Evolutionary conservation across 1,140 invertebrate genomes (phyloP), one percentile per base, ranked within the genome.

Genomic region (Drosophila pseudoananassae): DNA sequence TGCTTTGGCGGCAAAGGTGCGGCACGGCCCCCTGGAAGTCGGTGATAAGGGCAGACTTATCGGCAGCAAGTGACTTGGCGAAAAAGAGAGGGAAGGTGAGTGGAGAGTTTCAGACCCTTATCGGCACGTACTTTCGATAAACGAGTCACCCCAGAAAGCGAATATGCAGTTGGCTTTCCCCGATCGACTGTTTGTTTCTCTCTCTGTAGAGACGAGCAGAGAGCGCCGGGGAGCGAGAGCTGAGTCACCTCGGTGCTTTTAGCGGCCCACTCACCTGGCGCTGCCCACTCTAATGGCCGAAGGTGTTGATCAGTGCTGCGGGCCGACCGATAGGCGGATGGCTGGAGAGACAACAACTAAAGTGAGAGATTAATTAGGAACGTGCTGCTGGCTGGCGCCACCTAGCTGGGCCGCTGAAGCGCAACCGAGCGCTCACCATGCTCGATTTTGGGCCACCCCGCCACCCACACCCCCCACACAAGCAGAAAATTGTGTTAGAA

Each of bases 41-140:
- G 17, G 66, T 81, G 78, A 85, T 87, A 85, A 81, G 82, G 49
- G 47, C 54, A 78, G 57, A 85, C 78, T 60, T 69, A 64, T 29
- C 33, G 63, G 63, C 69, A 68, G 20, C 47, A 31, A 65, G 17
- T 56, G 33, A 46, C 43, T 60, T 23, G 52, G 47, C 14, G 20
- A 14, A 46, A 46, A 52, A 15, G 36, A 36, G 33, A 36, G 33
- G 4, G 4, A 9, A 7, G 3, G 20, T 20, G 20, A 20, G 20
- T 20, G 20, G 20, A 20, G 77, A 74, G 80, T 77, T 74, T 56
- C 57, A 9, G 25, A 66, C 57, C 33, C 57, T 77, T 85, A 84
- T 85, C 64, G 68, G 51, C 76, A 68, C 68, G 78, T 75, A 63
- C 45, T 43, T 17, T 27, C 25, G 25, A 27, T 27, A 7, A 7